These are phyloP conservation scores for Carcina quercana DNA, from an alignment of 2,888 invertebrate genomes.

Conservation along the genomic window DNA sequence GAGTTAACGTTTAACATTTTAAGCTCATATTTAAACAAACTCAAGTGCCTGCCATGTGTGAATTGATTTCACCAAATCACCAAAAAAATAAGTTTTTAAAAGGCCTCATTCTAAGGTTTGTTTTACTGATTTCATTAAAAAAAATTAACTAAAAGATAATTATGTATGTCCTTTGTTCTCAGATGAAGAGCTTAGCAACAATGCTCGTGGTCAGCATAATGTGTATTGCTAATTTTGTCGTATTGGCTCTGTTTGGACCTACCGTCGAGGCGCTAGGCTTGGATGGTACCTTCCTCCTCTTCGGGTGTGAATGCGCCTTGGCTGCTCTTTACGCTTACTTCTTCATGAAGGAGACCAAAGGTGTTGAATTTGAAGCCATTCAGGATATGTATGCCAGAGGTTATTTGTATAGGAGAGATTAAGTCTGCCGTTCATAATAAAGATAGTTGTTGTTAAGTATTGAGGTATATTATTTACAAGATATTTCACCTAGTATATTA, in stretches of 20 bases:
- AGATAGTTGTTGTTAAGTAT: no score
- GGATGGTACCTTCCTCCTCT: slow-evolving; percentile 41
- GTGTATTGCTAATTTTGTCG: slow-evolving; percentile 24
- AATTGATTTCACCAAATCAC: no score
- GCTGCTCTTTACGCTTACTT: slow-evolving; percentile 28
- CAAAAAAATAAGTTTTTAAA: no score
- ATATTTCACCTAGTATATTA: no score
- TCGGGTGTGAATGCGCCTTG: slow-evolving; percentile 25
- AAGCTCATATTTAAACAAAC: no score
- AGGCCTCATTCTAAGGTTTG: neutral
- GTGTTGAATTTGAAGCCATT: slow-evolving; percentile 32
- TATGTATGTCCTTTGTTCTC: slow-evolving; percentile 11
- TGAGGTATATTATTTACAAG: no score
- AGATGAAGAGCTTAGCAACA: slow-evolving; percentile 29
- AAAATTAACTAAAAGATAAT: neutral
- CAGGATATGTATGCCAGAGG: slow-evolving; percentile 28
- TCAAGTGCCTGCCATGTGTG: no score
- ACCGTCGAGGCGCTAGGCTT: slow-evolving; percentile 29
- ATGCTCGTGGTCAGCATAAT: slow-evolving; percentile 17
- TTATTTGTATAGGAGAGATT: slow-evolving; percentile 20
- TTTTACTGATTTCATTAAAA: neutral
- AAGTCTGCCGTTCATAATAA: no score
- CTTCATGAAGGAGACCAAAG: slow-evolving; percentile 46
- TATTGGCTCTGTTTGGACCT: slow-evolving; percentile 24
- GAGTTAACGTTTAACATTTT: no score